Conservation (phyloP, 2,113 vertebrate species). For the Gobiocypris rarus region DNA sequence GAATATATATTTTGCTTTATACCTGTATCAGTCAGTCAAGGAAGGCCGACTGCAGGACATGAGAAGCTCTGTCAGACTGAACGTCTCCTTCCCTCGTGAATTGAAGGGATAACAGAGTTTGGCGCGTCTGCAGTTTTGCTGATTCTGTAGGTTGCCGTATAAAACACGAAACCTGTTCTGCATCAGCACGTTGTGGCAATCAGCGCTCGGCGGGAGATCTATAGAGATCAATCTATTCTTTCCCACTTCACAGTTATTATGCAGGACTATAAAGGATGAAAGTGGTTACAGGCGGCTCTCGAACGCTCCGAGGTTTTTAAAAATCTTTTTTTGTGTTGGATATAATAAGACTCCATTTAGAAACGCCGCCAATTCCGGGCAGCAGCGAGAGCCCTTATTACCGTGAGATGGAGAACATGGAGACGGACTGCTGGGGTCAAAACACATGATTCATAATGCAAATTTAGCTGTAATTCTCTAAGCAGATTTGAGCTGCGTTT, state of each 20-base stretch:
- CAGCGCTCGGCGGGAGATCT: background rate
- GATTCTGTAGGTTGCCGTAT: background rate
- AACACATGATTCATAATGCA: constrained; percentile 14
- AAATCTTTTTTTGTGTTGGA: constrained; percentile 15
- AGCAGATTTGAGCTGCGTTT: constrained; percentile 16
- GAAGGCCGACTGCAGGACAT: background rate
- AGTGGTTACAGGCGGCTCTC: constrained; percentile 3
- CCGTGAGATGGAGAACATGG: constrained; percentile 9
- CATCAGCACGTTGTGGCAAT: background rate
- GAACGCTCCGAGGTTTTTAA: background rate
- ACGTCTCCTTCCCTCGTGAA: background rate
- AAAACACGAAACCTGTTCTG: background rate
- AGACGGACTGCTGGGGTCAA: constrained; percentile 13
- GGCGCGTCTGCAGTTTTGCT: background rate
- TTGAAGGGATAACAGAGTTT: background rate
- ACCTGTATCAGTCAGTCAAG: background rate
- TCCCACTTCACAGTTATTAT: constrained; percentile 1
- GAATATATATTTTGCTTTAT: background rate
- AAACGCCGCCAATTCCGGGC: background rate
- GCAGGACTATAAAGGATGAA: background rate
- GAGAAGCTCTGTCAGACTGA: background rate
- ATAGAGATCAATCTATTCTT: constrained; percentile 12
- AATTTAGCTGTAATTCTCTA: constrained; percentile 5
- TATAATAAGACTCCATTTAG: constrained; percentile 24
- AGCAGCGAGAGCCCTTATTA: constrained; percentile 12